Base-by-base conservation (phyloP, 2,888 invertebrate genomes). In the Leptinotarsa peninsularis region DNA sequence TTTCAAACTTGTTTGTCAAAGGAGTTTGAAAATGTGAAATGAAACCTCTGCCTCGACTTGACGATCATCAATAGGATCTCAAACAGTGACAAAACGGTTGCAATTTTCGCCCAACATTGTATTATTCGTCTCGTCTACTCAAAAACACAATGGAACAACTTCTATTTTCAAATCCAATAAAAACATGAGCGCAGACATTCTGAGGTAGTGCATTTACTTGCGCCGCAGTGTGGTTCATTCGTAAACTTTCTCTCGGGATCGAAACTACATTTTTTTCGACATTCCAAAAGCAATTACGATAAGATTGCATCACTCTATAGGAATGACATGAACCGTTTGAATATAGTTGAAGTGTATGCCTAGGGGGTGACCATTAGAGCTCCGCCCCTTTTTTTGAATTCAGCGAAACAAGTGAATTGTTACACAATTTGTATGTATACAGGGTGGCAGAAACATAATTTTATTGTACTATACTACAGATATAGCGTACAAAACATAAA, bases 241-340 rank as follows among this genome's bases (percentile, higher is more conserved):
- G n/a, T 63, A 43, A 63, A 63, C 63, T 63, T 63, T 63, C 63
- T 63, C 63, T 27, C 27, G 27, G 27, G n/a, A 33, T n/a, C 15
- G 63, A 63, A 63, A 63, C 63, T n/a, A 63, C 17, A 63, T 43
- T 63, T 63, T 63, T 63, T 63, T 63, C 63, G 27, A 63, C 63
- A 33, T 63, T 7, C 33, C 17, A 63, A 63, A 63, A 63, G 17
- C 63, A 33, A 63, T 33, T 63, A 63, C 63, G 27, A 63, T 43
- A n/a, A 18, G 33, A 18, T 63, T 63, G 63, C 63, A 63, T 63
- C 27, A 63, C 33, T 63, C 33, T 10, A 63, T 63, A 33, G 13
- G 43, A 63, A 63, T 63, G 63, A 63, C 63, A 63, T 63, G 15
- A 63, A 63, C 63, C 33, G 13, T 63, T 63, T 60, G 21, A 2